Conservation (phyloP, 2,888 invertebrate species). For the Megastigmus dorsalis region DNA sequence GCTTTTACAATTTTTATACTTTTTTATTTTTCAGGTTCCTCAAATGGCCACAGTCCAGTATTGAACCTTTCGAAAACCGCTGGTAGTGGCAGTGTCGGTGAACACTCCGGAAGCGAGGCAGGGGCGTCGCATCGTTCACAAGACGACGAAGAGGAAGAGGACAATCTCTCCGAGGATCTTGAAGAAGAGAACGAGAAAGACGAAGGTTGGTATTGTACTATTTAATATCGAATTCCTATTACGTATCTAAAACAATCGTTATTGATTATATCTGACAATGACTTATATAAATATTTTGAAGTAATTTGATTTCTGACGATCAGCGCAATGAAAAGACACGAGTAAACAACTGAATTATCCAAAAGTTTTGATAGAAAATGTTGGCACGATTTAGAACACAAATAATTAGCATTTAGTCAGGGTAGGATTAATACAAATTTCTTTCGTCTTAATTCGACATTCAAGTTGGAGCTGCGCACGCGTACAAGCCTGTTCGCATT, state of each 20-base stretch:
- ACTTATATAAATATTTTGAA: neutral
- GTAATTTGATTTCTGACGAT: too few species aligned
- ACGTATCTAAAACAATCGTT: too few species aligned
- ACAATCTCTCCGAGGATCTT: conserved; percentile 90
- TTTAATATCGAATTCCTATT: too few species aligned
- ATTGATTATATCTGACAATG: neutral
- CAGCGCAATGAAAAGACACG: too few species aligned
- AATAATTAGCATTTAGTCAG: too few species aligned
- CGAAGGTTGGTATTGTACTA: conserved; percentile 78
- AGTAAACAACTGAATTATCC: too few species aligned
- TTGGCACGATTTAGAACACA: too few species aligned
- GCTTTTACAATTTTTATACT: neutral
- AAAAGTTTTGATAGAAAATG: too few species aligned
- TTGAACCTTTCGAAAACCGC: conserved; percentile 93
- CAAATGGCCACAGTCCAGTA: conserved; percentile 93
- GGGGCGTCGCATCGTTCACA: conserved; percentile 80
- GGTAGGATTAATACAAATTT: neutral
- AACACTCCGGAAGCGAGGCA: conserved; percentile 80
- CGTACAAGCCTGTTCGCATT: neutral
- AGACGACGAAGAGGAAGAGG: conserved; percentile 90
- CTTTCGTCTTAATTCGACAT: neutral
- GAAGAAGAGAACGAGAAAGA: conserved; percentile 90
- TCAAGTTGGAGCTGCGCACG: too few species aligned
- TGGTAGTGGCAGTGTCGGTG: conserved; percentile 83
- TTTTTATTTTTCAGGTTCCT: conserved; percentile 79